Percentiles rank a stretch among this genome's conserved stretches.
Conservation (phyloP, 2,113 vertebrate genomes). For the Poecilia latipinna region DNA sequence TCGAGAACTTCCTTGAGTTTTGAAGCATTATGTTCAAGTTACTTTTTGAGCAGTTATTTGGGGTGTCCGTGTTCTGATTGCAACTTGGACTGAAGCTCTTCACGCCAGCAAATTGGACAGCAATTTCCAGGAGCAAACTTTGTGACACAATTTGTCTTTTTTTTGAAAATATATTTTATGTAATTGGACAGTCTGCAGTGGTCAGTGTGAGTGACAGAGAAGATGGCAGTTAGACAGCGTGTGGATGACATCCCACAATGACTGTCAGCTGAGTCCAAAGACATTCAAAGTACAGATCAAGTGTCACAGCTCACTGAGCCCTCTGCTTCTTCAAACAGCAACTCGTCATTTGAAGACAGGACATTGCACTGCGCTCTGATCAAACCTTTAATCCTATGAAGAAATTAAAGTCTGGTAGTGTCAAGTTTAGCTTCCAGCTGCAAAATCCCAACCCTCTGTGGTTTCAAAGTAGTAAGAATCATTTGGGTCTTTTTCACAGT, state of each 20-base stretch:
- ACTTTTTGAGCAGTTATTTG: slow-evolving; percentile 31
- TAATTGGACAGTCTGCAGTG: slow-evolving; percentile 41
- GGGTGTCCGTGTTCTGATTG: slow-evolving; percentile 14
- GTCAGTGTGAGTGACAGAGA: slow-evolving; percentile 21
- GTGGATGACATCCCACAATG: slow-evolving; percentile 18
- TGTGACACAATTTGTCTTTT: slow-evolving; percentile 16
- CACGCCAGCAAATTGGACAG: slow-evolving; percentile 31
- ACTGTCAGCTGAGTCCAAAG: slow-evolving; percentile 51
- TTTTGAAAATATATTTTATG: slow-evolving; percentile 4
- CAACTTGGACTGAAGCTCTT: slow-evolving; percentile 20
- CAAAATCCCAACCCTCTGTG: neutral
- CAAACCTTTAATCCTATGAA: slow-evolving; percentile 26
- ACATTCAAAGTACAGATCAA: slow-evolving; percentile 22
- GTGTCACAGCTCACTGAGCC: slow-evolving; percentile 25
- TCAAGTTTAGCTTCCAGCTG: slow-evolving; percentile 23
- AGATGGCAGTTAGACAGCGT: slow-evolving; percentile 20
- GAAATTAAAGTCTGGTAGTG: slow-evolving; percentile 10
- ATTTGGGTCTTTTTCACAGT: neutral
- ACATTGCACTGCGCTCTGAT: slow-evolving; percentile 11
- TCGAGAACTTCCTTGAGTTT: slow-evolving; percentile 10
- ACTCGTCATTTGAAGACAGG: slow-evolving; percentile 22
- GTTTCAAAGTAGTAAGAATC: neutral
- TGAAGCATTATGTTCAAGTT: slow-evolving; percentile 20
- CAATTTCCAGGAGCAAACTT: slow-evolving; percentile 29
- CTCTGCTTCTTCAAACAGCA: slow-evolving; percentile 36